Conservation (phyloP, 2,888 invertebrate species). For the Drosophila birchii region DNA sequence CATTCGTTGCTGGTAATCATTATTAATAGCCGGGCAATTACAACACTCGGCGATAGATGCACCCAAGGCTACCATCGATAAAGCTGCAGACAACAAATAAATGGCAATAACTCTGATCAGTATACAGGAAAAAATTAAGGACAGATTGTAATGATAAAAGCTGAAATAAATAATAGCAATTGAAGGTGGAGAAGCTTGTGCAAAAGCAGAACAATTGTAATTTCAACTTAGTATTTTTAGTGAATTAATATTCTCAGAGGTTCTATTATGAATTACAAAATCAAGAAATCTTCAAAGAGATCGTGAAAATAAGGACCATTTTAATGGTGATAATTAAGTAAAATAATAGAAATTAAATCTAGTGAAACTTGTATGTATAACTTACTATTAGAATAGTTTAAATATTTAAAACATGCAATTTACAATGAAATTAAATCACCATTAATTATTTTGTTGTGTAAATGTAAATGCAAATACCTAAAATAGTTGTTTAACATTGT, state of each 20-base stretch:
- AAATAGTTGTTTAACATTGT: neutral
- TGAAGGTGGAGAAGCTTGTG: neutral
- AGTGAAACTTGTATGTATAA: too few species aligned
- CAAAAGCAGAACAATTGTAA: neutral
- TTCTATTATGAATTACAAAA: too few species aligned
- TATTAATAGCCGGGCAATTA: slow-evolving; percentile 75
- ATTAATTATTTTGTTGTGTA: neutral
- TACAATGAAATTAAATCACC: neutral
- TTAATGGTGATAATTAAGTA: too few species aligned
- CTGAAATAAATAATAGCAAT: neutral
- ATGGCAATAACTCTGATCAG: slow-evolving; percentile 16
- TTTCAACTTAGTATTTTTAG: too few species aligned
- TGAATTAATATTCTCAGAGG: too few species aligned
- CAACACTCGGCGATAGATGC: slow-evolving; percentile 55
- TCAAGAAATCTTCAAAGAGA: too few species aligned
- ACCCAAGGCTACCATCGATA: slow-evolving; percentile 39
- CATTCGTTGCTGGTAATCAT: slow-evolving; percentile 66
- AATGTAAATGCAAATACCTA: neutral
- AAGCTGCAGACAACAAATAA: slow-evolving; percentile 25
- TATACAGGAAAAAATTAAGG: slow-evolving; percentile 2
- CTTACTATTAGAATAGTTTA: too few species aligned
- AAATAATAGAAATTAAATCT: too few species aligned
- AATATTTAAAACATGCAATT: neutral
- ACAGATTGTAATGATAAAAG: neutral
- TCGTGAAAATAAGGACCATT: too few species aligned